phyloP scores from a whole-genome alignment of 2,113 vertebrate species.

The Capricornis sumatraensis region DNA sequence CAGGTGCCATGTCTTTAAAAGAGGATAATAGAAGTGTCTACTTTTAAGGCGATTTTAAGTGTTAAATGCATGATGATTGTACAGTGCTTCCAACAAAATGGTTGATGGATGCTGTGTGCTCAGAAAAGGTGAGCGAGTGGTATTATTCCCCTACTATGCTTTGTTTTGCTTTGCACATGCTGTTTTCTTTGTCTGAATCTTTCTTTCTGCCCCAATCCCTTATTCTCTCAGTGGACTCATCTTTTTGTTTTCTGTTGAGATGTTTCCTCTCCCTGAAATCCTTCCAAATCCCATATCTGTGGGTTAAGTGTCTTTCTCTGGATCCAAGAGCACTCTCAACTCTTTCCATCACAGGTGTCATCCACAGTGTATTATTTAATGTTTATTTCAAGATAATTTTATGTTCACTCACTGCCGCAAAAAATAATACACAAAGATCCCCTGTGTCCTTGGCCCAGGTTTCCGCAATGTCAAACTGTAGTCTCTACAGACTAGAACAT shows the following conservation, averaged over 20 bases:
- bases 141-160: rapidly evolving
- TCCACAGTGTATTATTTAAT: neutral
- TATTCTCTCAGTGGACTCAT: neutral
- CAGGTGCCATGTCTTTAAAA: too few relatives aligned
- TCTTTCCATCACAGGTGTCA: neutral
- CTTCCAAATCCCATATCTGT: neutral
- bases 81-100: rapidly evolving
- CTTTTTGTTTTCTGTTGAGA: neutral
- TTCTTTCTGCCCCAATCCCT: neutral
- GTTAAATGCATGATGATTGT: rapidly evolving
- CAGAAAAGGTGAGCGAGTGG: rapidly evolving
- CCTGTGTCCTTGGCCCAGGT: neutral
- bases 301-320: neutral
- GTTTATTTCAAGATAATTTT: neutral
- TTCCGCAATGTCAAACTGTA: neutral
- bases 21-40: neutral
- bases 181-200: neutral
- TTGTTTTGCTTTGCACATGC: neutral
- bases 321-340: neutral
- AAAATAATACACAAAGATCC: neutral
- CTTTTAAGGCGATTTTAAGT: rapidly evolving
- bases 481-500: neutral
- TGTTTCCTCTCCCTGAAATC: neutral
- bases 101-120: rapidly evolving
- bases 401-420: neutral